Evolutionary conservation across 2,888 invertebrate species (phyloP), one percentile per base, ranked within the genome.

Genomic region (Hipparchia semele): DNA sequence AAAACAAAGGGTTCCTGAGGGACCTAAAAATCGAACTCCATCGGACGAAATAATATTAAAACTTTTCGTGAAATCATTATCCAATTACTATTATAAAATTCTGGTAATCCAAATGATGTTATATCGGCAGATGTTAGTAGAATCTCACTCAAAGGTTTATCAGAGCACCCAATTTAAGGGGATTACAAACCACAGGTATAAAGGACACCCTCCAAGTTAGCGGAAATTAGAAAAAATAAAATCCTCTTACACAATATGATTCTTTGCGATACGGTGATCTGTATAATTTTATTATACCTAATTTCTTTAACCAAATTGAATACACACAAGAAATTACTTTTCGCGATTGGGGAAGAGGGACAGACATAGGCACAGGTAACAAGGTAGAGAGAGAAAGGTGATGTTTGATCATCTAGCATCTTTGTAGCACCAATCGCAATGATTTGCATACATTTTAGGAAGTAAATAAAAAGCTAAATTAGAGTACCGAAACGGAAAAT

Each of bases 281-380:
- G 92, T 91, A 92, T 93, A 93, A 93, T 92, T 93, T 92, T 91
- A 91, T 91, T 89, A 86, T 86, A 86, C 87, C 82, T 84, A 83
- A 86, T 85, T 84, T 83, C 82, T 78, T 83, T 82, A 80, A 73
- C 79, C 82, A 87, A 89, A 90, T 90, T 87, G 87, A 90, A 89
- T 82, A 79, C 79, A 77, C 78, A 79, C 76, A 79, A 79, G 81
- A 86, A 90, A 90, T 89, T 87, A 85, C 86, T 84, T 82, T 84
- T 82, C 79, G 71, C 74, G 67, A 77, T 77, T 80, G 75, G 61
- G 76, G 75, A 75, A 77, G 72, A 77, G 79, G 79, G 79, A 81
- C 66, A 76, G 58, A 73, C n/a, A 78, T 76, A 80, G 76, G 73
- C 6, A 33, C 60, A 65, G 68, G 65, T 45, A 72, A 72, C 65